A percentile compares a stretch with the other conserved stretches of the same genome.
These are phyloP conservation scores for Camponotus floridanus DNA, from an alignment of 1,140 invertebrate genomes.

Conservation along the genomic window DNA sequence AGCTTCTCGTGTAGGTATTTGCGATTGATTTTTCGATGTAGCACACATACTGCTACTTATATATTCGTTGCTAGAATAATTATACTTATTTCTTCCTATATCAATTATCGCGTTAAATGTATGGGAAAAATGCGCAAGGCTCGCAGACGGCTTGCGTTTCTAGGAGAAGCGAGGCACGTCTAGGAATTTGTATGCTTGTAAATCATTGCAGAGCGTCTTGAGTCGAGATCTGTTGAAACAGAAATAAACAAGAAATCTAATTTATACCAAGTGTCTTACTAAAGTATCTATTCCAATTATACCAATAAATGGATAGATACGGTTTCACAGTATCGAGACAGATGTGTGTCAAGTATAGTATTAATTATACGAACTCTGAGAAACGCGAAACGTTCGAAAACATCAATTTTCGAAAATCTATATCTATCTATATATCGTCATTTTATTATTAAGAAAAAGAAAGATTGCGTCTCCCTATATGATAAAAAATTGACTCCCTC, in stretches of 20 bases:
- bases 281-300: conserved; percentile 55
- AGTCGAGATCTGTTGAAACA: conserved; percentile 48
- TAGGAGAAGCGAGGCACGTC: conserved; percentile 42
- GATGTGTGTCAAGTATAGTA: conserved; percentile 13
- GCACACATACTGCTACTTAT: background rate
- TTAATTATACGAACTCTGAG: conserved; percentile 16
- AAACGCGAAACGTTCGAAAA: conserved; percentile 38
- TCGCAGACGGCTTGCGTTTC: conserved; percentile 38
- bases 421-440: conserved; percentile 44
- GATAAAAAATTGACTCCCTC: conserved; percentile 37
- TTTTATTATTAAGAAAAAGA: conserved; percentile 20
- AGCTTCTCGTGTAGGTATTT: background rate
- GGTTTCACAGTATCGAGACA: conserved; percentile 26
- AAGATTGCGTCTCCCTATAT: background rate
- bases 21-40: conserved; percentile 6
- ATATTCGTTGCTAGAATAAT: background rate
- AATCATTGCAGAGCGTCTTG: conserved; percentile 45
- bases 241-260: conserved; percentile 62
- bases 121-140: conserved; percentile 22
- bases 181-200: conserved; percentile 34
- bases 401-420: conserved; percentile 41
- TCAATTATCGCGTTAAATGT: background rate
- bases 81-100: background rate
- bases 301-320: conserved; percentile 47
- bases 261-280: conserved; percentile 62